Evolutionary conservation across 1,140 invertebrate genomes (phyloP), one percentile per base, ranked within the genome.

Genomic region (Drosophila bipectinata): DNA sequence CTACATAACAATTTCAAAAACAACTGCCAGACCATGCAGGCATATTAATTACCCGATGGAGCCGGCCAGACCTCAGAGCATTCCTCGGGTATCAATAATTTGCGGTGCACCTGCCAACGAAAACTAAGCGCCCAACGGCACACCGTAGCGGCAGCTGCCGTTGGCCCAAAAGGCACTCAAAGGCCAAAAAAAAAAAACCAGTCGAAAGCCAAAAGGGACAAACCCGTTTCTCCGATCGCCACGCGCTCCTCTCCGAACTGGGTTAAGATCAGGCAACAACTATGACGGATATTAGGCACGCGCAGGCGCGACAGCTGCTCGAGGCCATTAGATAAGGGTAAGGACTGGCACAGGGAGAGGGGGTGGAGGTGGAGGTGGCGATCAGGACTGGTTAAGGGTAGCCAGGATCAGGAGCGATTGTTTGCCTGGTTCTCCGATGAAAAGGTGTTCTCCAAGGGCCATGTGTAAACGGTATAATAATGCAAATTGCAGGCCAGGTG

Each of bases 401-500:
- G 64, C 47, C 64, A 69, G 53, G 69, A 74, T 74, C 69, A 55
- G 68, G 49, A 53, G 45, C 57, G 71, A 73, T 72, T 73, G 68
- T 63, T 52, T 55, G 69, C 39, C 59, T 74, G 54, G 6, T 34
- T 68, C 66, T 51, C 45, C 55, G 44, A 57, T 47, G 34, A 57
- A 81, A 77, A 81, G 78, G 72, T 72, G 67, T 52, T 41, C 49
- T 51, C 41, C 56, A 71, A 63, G 53, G 52, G 66, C 82, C 79
- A 72, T 73, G 61, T 83, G 76, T 69, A 72, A 88, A 88, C 76
- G 79, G 84, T 77, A 87, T 66, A 79, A 82, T 87, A 87, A 88
- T 89, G 83, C 79, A 88, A 88, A 88, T 88, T 88, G 79, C 72
- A 79, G 79, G 83, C 83, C 83, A 88, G 83, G 83, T 88, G 83